phyloP scores from a whole-genome alignment of 2,888 invertebrate species.

The Subacronicta megacephala region DNA sequence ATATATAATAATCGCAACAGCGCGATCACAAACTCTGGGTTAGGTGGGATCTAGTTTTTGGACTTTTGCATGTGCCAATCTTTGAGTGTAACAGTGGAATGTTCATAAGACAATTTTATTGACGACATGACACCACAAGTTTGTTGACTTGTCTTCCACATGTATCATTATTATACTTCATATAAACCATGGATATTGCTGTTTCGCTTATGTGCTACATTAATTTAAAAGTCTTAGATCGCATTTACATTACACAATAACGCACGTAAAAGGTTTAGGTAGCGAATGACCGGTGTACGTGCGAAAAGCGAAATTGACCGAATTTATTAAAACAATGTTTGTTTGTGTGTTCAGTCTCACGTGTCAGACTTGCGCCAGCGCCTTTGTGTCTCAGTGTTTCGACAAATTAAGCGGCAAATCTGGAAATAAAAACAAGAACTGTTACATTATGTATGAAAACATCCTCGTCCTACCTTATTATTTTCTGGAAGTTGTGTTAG shows the following conservation, averaged over 20 bases:
- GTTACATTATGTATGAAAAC: no score
- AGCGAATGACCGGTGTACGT: slow-evolving; percentile 33
- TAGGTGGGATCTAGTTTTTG: slow-evolving; percentile 86
- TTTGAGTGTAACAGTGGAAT: slow-evolving; percentile 80
- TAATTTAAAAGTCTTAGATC: slow-evolving; percentile 56
- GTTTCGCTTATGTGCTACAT: slow-evolving; percentile 58
- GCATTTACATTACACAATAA: slow-evolving; percentile 46
- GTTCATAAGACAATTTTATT: slow-evolving; percentile 69
- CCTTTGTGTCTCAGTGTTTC: slow-evolving; percentile 91
- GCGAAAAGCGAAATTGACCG: slow-evolving; percentile 54
- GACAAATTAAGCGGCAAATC: slow-evolving; percentile 97
- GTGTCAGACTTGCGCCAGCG: slow-evolving; percentile 69
- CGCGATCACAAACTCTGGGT: slow-evolving; percentile 71
- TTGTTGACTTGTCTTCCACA: slow-evolving; percentile 66
- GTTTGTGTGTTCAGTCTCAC: slow-evolving; percentile 76
- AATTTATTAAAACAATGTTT: slow-evolving; percentile 62
- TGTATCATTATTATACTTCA: slow-evolving; percentile 37
- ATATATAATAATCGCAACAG: slow-evolving; percentile 69
- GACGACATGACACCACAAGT: slow-evolving; percentile 67
- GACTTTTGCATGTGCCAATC: slow-evolving; percentile 77
- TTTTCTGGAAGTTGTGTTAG: no score
- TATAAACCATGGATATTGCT: slow-evolving; percentile 57
- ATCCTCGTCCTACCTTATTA: no score
- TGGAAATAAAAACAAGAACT: slow-evolving; percentile 84
- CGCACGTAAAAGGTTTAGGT: slow-evolving; percentile 40